Evolutionary conservation across 2,888 invertebrate species (phyloP), one percentile per base, ranked within the genome.

Genomic region (Atethmia centrago): DNA sequence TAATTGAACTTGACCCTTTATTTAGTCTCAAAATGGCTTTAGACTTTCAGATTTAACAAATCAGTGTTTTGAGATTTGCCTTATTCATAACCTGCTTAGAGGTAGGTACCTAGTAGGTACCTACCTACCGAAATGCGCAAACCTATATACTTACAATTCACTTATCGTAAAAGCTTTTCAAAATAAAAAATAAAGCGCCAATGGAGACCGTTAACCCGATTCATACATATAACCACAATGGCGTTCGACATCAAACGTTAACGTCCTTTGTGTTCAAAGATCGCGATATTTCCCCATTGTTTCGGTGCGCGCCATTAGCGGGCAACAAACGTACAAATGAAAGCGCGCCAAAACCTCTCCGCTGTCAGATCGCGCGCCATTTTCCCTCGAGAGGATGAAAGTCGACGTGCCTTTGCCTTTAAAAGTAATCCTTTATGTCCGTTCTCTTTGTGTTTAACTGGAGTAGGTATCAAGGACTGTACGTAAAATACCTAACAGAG

Each of bases 361-460:
- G 90, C 92, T 93, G 93, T 90, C 94, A 93, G 90, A 93, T 94
- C 94, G 94, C 92, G 92, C 93, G 94, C 93, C 94, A 92, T 95
- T 95, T 94, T 92, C 84, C 79, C 86, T 91, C 83, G 80, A 91
- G 90, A 88, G 88, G 87, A 83, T 87, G 86, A 87, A 87, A 88
- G 87, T 86, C 87, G 87, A 83, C 85, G 72, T 88, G 88, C 86
- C 85, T 88, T 87, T 88, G 88, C 88, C 86, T 88, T 82, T 84
- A 85, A 85, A 85, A 86, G 83, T 88, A 88, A 88, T 88, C 87
- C 88, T 86, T 88, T 88, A 82, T 63, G 85, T 77, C 80, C 87
- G 82, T 86, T 80, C 82, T 71, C 85, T 87, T 87, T 88, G 85
- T 87, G 70, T 84, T 74, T 82, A 75, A 63, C 71, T 82, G 62